Evolutionary conservation across 92 coral and sea anemone genomes (phyloP).

Genomic region (Palythoa grandiflora): DNA sequence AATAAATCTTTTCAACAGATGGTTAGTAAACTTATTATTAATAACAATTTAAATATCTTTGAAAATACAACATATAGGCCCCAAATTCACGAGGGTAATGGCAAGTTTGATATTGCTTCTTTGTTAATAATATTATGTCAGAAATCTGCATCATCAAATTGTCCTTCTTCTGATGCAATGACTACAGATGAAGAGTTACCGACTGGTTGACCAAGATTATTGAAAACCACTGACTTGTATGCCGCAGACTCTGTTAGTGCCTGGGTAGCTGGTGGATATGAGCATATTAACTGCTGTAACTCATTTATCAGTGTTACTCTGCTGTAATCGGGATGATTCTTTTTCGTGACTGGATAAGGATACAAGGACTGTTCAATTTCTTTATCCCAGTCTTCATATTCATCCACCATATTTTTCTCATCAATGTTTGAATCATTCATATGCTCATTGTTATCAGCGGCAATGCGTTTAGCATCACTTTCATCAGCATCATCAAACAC

Average conservation of each 20-base stretch:
- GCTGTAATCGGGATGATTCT: not conserved
- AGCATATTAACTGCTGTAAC: constrained; percentile 35
- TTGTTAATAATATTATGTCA: not conserved
- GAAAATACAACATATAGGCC: too few species aligned
- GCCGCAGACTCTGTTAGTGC: constrained; percentile 22
- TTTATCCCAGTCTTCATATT: constrained; percentile 36
- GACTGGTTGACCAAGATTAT: constrained; percentile 3
- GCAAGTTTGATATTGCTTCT: not conserved
- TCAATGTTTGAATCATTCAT: not conserved
- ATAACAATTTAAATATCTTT: too few species aligned
- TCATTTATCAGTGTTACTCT: not conserved
- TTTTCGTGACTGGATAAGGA: not conserved
- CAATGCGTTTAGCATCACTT: not conserved
- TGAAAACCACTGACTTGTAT: constrained; percentile 42
- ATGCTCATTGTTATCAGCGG: not conserved
- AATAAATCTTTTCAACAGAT: too few species aligned
- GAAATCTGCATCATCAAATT: constrained; percentile 41
- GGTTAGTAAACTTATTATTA: too few species aligned
- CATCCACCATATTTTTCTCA: not conserved
- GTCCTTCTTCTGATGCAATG: constrained; percentile 18
- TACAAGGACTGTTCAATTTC: constrained; percentile 33
- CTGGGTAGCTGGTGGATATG: constrained; percentile 37
- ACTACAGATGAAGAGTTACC: not conserved
- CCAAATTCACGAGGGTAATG: not conserved
- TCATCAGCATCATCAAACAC: constrained; percentile 44